Evolutionary conservation across 2,888 invertebrate genomes (phyloP).

Genomic region (Parasteatoda lunata): DNA sequence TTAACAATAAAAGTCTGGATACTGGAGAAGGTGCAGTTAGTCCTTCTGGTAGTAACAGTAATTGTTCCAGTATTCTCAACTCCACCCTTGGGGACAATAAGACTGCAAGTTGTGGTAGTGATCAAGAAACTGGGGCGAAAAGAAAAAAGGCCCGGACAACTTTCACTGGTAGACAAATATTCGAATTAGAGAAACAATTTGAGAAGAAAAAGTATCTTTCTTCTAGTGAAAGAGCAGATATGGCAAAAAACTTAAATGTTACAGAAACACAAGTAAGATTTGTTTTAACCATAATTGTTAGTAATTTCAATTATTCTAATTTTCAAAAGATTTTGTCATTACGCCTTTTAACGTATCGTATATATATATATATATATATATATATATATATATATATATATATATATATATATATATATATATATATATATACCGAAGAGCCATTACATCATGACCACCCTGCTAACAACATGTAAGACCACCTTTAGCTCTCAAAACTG

Average conservation of each 20-base stretch:
- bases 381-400: too few species aligned
- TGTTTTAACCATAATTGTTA: too few species aligned
- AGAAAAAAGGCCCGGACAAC: constrained; percentile 90
- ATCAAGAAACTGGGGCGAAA: constrained; percentile 60
- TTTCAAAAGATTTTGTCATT: too few species aligned
- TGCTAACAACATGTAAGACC: too few species aligned
- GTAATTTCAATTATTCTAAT: too few species aligned
- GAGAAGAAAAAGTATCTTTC: constrained; percentile 96
- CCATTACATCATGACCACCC: too few species aligned
- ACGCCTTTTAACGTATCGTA: too few species aligned
- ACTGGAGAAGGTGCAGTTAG: constrained; percentile 20
- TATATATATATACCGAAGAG: too few species aligned
- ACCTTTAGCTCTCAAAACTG: too few species aligned
- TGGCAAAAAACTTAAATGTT: constrained; percentile 94
- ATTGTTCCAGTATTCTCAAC: constrained; percentile 46
- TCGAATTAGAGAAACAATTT: constrained; percentile 96
- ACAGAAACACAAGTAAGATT: constrained; percentile 97
- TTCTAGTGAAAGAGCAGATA: constrained; percentile 93
- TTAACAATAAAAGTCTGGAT: constrained; percentile 58
- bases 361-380: too few species aligned
- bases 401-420: too few species aligned
- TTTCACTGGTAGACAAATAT: constrained; percentile 95
- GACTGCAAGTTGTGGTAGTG: constrained; percentile 45
- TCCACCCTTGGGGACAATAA: constrained; percentile 41
- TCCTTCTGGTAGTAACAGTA: constrained; percentile 52